A percentile compares a stretch with the other conserved stretches of the same genome.
phyloP scores from a whole-genome alignment of 2,113 vertebrate genomes.

The Anser cygnoides region DNA sequence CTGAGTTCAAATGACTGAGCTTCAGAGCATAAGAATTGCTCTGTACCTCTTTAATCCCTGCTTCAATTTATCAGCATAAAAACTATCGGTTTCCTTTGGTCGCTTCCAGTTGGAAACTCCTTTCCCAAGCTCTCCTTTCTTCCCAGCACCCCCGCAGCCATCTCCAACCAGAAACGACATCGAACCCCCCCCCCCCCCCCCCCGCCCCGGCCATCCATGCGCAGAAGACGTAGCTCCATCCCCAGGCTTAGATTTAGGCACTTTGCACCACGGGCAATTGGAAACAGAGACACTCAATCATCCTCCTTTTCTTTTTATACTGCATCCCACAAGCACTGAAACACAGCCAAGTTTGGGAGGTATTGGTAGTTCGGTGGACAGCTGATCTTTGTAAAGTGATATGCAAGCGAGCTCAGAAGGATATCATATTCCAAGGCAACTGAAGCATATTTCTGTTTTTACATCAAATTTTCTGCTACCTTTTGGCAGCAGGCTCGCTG shows the following conservation, averaged over 20 bases:
- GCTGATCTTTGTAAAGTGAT: neutral
- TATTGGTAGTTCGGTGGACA: neutral
- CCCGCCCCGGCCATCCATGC: neutral
- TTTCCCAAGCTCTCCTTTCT: constrained; percentile 3
- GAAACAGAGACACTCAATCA: constrained; percentile 6
- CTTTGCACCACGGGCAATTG: neutral
- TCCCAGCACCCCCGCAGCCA: constrained; percentile 36
- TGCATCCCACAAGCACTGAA: neutral
- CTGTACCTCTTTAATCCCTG: constrained; percentile 10
- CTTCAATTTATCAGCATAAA: neutral
- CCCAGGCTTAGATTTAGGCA: neutral
- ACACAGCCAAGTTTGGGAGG: neutral
- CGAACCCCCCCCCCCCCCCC: neutral
- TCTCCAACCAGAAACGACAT: constrained; percentile 22
- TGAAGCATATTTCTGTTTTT: neutral
- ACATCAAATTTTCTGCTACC: constrained; percentile 10
- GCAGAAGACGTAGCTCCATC: neutral
- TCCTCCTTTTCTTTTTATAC: neutral
- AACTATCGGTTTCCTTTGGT: neutral
- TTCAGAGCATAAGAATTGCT: neutral
- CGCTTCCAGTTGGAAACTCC: neutral
- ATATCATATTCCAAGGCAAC: neutral
- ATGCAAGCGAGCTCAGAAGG: neutral
- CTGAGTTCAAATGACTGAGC: neutral
- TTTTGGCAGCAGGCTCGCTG: neutral